Percentiles rank a stretch among this genome's conserved stretches.
Conservation (phyloP, 2,113 vertebrate genomes). For the Pampusana beccarii region DNA sequence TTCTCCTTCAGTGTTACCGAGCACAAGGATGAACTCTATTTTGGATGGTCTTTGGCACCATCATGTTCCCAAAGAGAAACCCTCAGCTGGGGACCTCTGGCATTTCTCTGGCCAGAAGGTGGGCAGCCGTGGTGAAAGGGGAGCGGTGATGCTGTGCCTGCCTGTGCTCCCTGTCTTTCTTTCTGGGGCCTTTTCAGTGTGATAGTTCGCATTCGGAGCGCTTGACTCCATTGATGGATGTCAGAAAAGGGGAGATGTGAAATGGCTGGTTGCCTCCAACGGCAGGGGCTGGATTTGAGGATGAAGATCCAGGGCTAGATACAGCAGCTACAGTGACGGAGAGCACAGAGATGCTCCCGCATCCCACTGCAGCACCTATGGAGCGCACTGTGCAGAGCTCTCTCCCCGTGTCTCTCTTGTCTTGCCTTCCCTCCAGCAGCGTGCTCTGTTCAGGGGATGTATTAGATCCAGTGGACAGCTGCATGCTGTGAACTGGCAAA, state of each 20-base stretch:
- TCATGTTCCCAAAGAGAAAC: background rate
- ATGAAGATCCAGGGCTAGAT: background rate
- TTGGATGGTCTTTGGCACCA: background rate
- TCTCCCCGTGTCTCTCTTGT: background rate
- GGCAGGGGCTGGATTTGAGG: background rate
- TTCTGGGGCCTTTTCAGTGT: background rate
- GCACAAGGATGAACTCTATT: background rate
- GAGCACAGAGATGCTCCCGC: background rate
- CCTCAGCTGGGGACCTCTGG: background rate
- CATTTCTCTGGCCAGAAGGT: background rate
- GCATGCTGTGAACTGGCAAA: background rate
- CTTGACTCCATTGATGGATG: background rate
- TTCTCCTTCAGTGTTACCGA: background rate
- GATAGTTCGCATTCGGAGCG: background rate
- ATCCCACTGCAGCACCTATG: background rate
- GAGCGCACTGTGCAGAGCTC: background rate
- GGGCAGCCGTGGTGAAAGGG: background rate
- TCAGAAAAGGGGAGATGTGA: background rate
- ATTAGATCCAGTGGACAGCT: background rate
- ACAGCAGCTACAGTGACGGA: accelerated
- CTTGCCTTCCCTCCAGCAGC: background rate
- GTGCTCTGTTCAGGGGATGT: background rate
- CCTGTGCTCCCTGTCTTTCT: accelerated
- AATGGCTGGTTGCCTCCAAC: background rate
- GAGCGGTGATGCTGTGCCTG: accelerated